These are phyloP conservation scores for Megaceryle torquata DNA, from an alignment of 2,113 vertebrate genomes.

Conservation along the genomic window DNA sequence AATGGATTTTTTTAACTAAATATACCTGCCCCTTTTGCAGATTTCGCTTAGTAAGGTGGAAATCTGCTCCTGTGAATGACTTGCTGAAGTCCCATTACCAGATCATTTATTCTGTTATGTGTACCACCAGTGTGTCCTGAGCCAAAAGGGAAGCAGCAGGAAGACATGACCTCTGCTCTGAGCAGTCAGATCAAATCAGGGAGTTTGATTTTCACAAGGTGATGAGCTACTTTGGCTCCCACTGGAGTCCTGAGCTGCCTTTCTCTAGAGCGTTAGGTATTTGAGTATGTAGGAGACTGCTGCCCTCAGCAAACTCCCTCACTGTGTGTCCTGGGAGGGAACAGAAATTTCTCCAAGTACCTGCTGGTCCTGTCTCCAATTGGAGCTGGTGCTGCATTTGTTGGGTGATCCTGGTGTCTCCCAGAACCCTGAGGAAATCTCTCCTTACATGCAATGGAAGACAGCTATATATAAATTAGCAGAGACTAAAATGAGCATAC, in stretches of 20 bases:
- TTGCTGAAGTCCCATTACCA: neutral
- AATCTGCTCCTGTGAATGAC: neutral
- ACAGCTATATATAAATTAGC: neutral
- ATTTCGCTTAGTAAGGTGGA: neutral
- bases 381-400: neutral
- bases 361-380: neutral
- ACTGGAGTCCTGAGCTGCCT: neutral
- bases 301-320: neutral
- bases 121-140: neutral
- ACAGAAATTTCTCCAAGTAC: fast-evolving
- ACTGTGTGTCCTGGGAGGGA: neutral
- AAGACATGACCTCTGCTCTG: neutral
- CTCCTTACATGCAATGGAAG: fast-evolving
- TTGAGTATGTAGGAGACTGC: neutral
- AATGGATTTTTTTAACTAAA: neutral
- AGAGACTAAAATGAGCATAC: neutral
- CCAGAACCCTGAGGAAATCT: neutral
- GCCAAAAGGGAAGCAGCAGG: conserved; percentile 14
- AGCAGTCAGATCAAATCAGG: conserved; percentile 7
- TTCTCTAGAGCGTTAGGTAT: neutral
- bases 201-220: neutral
- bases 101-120: neutral
- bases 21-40: neutral
- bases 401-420: neutral
- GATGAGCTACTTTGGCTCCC: neutral